phyloP scores from a whole-genome alignment of 2,888 invertebrate species.

The Parnassius glacialis region DNA sequence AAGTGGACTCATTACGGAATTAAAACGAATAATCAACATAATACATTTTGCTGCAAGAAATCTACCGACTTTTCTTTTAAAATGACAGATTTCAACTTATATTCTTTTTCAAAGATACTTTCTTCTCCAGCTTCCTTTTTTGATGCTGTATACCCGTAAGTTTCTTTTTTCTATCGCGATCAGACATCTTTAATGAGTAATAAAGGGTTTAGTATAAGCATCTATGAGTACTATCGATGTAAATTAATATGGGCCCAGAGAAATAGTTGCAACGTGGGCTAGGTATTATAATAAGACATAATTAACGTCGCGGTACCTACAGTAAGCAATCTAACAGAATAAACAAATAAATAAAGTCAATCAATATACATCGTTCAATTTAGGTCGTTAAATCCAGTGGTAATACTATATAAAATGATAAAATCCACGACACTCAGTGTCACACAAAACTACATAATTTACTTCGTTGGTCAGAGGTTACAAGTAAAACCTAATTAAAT shows the following conservation, averaged over 20 bases:
- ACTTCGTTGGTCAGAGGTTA: too few species aligned
- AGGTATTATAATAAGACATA: not conserved
- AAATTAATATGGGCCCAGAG: not conserved
- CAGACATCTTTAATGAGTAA: not conserved
- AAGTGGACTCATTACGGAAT: conserved; percentile 2
- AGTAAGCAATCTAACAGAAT: not conserved
- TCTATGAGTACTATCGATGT: not conserved
- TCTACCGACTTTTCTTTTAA: too few species aligned
- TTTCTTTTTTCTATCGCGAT: too few species aligned
- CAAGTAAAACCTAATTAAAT: not conserved
- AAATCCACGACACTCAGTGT: too few species aligned
- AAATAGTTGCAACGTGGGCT: not conserved
- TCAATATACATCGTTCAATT: not conserved
- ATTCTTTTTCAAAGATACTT: too few species aligned
- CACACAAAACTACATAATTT: too few species aligned
- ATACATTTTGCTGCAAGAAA: too few species aligned
- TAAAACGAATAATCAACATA: too few species aligned
- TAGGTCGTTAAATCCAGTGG: not conserved
- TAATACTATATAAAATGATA: too few species aligned
- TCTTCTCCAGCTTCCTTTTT: too few species aligned
- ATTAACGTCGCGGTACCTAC: not conserved
- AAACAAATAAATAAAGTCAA: not conserved
- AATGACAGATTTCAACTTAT: too few species aligned
- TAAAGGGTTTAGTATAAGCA: not conserved
- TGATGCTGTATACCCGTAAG: too few species aligned